phyloP scores from a whole-genome alignment of 2,113 vertebrate species.

The Seriola dumerili region DNA sequence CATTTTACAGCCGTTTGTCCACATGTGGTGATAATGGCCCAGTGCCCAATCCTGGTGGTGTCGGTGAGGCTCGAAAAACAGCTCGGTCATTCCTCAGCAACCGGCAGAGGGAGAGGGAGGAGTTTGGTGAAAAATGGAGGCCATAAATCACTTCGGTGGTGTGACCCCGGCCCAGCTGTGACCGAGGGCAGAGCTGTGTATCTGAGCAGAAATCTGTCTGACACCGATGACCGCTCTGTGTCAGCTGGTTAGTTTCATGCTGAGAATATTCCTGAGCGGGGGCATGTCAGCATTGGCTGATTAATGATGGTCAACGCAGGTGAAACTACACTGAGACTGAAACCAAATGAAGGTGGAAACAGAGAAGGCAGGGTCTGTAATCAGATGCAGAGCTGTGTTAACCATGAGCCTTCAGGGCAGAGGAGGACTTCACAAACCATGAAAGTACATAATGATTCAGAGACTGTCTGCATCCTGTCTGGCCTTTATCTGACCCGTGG shows the following conservation, averaged over 20 bases:
- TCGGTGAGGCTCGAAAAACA: background rate
- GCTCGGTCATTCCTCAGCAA: background rate
- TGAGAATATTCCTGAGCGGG: background rate
- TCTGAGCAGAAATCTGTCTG: background rate
- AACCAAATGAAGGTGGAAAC: constrained; percentile 2
- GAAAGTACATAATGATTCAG: constrained; percentile 17
- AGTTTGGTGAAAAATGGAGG: background rate
- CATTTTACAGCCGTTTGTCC: constrained; percentile 31
- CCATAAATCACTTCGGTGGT: constrained; percentile 28
- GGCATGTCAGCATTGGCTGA: background rate
- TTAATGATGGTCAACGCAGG: background rate
- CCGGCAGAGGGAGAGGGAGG: background rate
- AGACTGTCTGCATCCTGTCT: constrained; percentile 13
- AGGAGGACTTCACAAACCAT: constrained; percentile 24
- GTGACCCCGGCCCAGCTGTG: background rate
- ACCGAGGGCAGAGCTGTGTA: background rate
- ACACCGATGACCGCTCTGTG: background rate
- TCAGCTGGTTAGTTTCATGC: background rate
- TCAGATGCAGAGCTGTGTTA: background rate
- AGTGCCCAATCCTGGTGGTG: background rate
- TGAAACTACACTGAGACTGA: background rate
- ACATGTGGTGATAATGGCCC: constrained; percentile 40
- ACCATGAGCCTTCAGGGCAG: background rate
- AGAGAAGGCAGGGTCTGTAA: background rate
- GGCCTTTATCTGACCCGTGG: constrained; percentile 3